Evolutionary conservation across 2,113 vertebrate species (phyloP), one percentile per base, ranked within the genome.

Genomic region (Calypte anna): DNA sequence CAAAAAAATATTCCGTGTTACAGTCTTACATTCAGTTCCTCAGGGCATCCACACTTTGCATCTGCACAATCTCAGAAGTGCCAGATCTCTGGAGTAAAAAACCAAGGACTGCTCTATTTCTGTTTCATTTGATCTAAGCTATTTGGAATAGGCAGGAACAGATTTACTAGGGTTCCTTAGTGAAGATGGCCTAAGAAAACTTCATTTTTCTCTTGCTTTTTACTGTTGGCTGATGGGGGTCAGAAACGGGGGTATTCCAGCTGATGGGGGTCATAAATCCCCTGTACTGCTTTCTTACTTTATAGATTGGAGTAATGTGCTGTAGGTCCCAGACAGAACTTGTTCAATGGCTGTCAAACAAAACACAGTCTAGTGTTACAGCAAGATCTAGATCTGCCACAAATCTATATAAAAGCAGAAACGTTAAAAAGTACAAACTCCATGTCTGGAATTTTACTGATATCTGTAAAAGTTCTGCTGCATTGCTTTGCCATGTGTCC

Each of bases 221-320:
- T 80, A 22, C 14, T 15, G 8, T 61, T 61, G 63, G 16, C 23
- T 82, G 21, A 57, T 50, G 24, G 4, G 12, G 8, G 16, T 40
- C 40, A 73, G 54, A 66, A 86, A n/a, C 1, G 14, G 22, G 7
- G 11, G 8, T 63, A 69, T 82, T 90, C n/a, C 62, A 85, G 9
- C 12, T 36, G 51, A 22, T 0, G 0, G 21, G 57, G 27, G 20
- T n/a, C 76, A 77, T 55, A 80, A 92, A 58, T 74, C 0, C 0
- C 13, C 64, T 30, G 10, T 17, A 30, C 3, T 1, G 0, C 31
- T 86, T 70, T 15, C 19, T 38, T 43, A 7, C 44, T 85, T 73
- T 70, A 22, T 63, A 64, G 27, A 8, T 30, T 28, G 30, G n/a
- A 67, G 54, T 73, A 6, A 30, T 6, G 19, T 59, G 9, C 8